A percentile compares a stretch with the other conserved stretches of the same genome.
These are phyloP conservation scores for Cataglyphis livida DNA, from an alignment of 2,888 invertebrate genomes.

Conservation along the genomic window DNA sequence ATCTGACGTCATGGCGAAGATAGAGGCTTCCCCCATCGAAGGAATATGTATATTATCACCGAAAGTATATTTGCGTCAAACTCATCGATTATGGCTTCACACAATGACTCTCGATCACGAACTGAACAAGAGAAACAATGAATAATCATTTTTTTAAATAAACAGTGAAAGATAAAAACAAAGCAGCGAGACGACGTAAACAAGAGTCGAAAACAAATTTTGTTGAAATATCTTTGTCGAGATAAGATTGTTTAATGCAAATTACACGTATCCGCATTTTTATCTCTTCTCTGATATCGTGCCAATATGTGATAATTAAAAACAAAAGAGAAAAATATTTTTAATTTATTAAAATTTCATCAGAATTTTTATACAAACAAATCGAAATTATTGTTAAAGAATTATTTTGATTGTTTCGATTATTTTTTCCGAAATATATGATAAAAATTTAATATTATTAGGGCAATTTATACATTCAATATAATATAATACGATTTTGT, in stretches of 20 bases:
- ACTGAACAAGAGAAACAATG: neutral
- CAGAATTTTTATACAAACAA: neutral
- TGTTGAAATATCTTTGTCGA: neutral
- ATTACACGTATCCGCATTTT: neutral
- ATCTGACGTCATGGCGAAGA: constrained; percentile 22
- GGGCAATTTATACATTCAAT: neutral
- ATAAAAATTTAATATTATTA: no score
- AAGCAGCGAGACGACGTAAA: neutral
- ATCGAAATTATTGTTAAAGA: neutral
- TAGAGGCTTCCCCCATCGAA: neutral
- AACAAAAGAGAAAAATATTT: neutral
- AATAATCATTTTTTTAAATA: neutral
- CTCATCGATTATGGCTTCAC: neutral
- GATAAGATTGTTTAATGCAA: neutral
- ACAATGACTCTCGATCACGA: neutral
- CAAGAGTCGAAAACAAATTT: neutral
- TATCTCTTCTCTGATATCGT: neutral
- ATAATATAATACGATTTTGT: neutral
- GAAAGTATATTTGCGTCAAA: neutral
- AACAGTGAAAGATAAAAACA: neutral
- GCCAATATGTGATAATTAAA: neutral
- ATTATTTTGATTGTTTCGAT: neutral
- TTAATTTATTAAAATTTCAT: neutral
- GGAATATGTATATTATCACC: neutral
- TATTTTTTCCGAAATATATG: neutral